Evolutionary conservation across 2,113 vertebrate species (phyloP).

Genomic region (Verasper variegatus): DNA sequence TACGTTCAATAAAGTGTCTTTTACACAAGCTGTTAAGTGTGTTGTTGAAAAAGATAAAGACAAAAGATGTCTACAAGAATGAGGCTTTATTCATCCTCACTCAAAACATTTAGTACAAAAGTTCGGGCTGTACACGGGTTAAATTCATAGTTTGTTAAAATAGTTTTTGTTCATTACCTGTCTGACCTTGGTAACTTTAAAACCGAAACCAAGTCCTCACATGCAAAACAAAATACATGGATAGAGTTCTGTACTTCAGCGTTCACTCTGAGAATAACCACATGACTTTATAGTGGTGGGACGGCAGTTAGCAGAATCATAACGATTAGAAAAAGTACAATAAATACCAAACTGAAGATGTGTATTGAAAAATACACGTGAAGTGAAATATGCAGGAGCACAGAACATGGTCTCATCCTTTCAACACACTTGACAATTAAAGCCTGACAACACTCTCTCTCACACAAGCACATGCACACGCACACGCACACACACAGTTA

Average conservation of each 20-base stretch:
- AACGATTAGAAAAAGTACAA: constrained; percentile 52
- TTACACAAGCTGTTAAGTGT: constrained; percentile 53
- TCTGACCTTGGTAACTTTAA: background rate
- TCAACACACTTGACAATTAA: background rate
- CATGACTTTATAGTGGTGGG: constrained; percentile 13
- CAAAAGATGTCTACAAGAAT: constrained; percentile 19
- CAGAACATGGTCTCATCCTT: too few relatives aligned
- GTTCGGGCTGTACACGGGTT: constrained; percentile 46
- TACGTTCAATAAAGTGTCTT: constrained; percentile 78
- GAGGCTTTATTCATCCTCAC: constrained; percentile 70
- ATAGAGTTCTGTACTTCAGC: constrained; percentile 47
- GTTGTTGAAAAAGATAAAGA: background rate
- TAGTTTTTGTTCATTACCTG: constrained; percentile 11
- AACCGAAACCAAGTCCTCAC: constrained; percentile 25
- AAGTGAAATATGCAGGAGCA: constrained; percentile 41
- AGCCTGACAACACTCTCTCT: background rate
- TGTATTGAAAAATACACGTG: constrained; percentile 71
- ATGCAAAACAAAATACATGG: constrained; percentile 39
- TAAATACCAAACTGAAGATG: constrained; percentile 66
- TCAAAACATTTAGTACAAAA: constrained; percentile 60
- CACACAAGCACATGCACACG: background rate
- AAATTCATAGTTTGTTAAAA: constrained; percentile 48
- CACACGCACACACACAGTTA: constrained; percentile 26
- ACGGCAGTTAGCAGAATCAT: constrained; percentile 40
- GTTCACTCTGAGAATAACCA: constrained; percentile 11